A percentile compares a stretch with the other conserved stretches of the same genome.
Evolutionary conservation across 2,888 invertebrate genomes (phyloP).

Genomic region (Andrena haemorrhoa): DNA sequence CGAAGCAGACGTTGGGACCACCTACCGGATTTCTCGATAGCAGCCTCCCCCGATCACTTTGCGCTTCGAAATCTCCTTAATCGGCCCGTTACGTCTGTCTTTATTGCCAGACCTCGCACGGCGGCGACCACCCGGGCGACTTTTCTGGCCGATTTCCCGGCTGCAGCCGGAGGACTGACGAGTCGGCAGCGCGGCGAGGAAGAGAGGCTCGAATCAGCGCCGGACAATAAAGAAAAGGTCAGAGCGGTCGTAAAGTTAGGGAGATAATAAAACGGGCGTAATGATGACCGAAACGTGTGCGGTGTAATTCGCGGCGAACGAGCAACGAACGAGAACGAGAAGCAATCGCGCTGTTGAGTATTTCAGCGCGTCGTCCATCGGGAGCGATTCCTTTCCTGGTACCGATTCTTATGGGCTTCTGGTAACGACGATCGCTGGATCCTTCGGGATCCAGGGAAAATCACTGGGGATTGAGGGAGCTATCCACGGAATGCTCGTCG

Average conservation of each 20-base stretch:
- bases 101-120: background rate
- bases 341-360: conserved; percentile 34
- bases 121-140: conserved; percentile 21
- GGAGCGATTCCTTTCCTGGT: conserved; percentile 16
- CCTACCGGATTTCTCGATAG: conserved; percentile 16
- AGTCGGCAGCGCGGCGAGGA: background rate
- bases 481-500: too few species aligned
- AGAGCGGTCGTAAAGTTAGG: conserved; percentile 73
- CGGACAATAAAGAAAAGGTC: conserved; percentile 69
- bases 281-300: conserved; percentile 58
- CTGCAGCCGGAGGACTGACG: too few species aligned
- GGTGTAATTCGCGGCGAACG: conserved; percentile 49
- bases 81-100: conserved; percentile 21
- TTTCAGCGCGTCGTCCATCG: background rate
- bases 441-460: too few species aligned
- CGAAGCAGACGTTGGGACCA: conserved; percentile 15
- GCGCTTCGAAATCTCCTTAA: conserved; percentile 17
- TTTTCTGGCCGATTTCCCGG: background rate
- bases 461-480: too few species aligned
- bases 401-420: background rate
- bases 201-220: conserved; percentile 62
- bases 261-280: conserved; percentile 70
- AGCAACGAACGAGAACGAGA: background rate
- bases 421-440: background rate
- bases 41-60: conserved; percentile 1